phyloP scores from a whole-genome alignment of 64 coral and sea anemone species.

The Hydrozoanthus tunicans region DNA sequence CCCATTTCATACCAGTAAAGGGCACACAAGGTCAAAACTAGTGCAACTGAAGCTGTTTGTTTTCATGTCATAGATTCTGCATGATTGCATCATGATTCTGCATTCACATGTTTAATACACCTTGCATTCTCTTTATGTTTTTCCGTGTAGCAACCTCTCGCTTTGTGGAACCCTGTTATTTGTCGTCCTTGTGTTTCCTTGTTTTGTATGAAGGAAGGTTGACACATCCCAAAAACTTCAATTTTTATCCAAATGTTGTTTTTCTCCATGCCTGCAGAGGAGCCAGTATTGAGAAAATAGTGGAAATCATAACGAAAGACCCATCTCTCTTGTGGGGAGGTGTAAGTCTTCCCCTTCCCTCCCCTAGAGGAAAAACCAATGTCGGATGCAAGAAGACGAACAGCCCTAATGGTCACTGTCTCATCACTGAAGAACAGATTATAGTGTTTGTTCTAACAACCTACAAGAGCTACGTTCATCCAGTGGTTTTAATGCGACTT shows the following conservation, averaged over 20 bases:
- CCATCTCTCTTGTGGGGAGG: constrained; percentile 85
- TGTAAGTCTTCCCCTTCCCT: constrained; percentile 57
- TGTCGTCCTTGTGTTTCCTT: too few species aligned
- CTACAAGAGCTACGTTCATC: constrained; percentile 85
- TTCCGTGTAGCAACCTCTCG: too few species aligned
- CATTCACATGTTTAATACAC: too few species aligned
- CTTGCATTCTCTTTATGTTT: too few species aligned
- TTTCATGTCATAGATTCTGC: too few species aligned
- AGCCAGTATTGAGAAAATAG: constrained; percentile 87
- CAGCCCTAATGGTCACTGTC: constrained; percentile 21
- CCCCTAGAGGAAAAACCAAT: constrained; percentile 54
- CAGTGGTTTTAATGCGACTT: constrained; percentile 85
- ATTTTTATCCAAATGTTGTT: not conserved
- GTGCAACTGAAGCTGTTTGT: too few species aligned
- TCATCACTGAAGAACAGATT: constrained; percentile 83
- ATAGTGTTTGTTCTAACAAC: constrained; percentile 86
- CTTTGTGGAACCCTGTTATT: too few species aligned
- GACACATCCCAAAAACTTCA: too few species aligned
- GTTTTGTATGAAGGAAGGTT: too few species aligned
- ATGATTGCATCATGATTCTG: too few species aligned
- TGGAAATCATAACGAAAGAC: constrained; percentile 81
- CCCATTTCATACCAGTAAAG: too few species aligned
- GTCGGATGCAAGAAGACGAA: constrained; percentile 53
- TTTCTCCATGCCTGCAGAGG: constrained; percentile 49
- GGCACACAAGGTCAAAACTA: too few species aligned